Evolutionary conservation across 1,140 invertebrate genomes (phyloP), one percentile per base, ranked within the genome.

Genomic region (Arctopsyche grandis): DNA sequence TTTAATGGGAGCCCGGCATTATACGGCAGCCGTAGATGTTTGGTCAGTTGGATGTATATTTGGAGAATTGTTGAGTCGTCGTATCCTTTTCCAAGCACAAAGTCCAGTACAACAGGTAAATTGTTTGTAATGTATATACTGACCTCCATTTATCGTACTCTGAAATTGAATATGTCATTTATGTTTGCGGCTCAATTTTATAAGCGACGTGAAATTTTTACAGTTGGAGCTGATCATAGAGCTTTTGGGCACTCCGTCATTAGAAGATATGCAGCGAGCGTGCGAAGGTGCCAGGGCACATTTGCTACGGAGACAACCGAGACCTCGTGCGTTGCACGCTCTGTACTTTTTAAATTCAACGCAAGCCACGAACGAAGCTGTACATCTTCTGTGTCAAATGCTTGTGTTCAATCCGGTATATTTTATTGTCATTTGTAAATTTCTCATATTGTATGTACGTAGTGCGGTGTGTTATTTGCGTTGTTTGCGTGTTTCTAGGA

Each of bases 41-140:
- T 99, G 98, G 98, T 97, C 96, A 58, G 97, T 99, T 26, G 98
- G 98, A n/a, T 99, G 98, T 86, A 99, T 99, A 84, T 99, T 99
- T 85, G 98, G 97, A 7, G 98, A 99, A 87, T 91, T 99, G 21
- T 91, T 99, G 0, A 95, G 97, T 58, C 89, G 98, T 75, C 90
- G 97, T 78, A 99, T 99, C 83, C 91, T 99, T 24, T 99, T 99
- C 89, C 98, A 99, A 89, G 97, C 97, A 22, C 95, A 96, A 85
- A 97, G 93, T 86, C 96, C 97, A 1, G 94, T 98, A 79, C 95
- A 97, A 87, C 97, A 98, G 91, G 94, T 96, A 86, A 86, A 46
- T 22, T 63, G 29, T 60, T 24, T 76, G n/a, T 24, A 14, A 43
- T 19, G 7, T 71, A 12, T 22, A 12, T 19, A 12, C 1, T 52